phyloP scores from a whole-genome alignment of 2,113 vertebrate species.

The human region DNA sequence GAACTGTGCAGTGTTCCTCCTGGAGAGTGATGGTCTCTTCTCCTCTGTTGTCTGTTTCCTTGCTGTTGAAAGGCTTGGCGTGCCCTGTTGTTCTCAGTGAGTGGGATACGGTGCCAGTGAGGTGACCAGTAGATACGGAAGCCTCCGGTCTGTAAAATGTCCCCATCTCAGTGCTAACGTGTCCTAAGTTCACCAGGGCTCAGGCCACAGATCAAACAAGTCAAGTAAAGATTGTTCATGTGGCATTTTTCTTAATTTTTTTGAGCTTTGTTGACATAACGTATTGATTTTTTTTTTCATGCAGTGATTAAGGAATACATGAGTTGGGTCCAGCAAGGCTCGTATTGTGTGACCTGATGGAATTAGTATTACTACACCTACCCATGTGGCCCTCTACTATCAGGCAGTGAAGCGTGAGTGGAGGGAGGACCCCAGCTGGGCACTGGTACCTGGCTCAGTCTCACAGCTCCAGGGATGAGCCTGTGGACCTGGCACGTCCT shows the following conservation, averaged over 20 bases:
- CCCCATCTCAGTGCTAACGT: not conserved
- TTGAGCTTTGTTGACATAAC: not conserved
- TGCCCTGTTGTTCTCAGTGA: rapidly evolving
- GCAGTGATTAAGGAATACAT: not conserved
- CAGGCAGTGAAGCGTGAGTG: not conserved
- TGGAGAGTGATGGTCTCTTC: rapidly evolving
- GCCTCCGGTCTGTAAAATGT: not conserved
- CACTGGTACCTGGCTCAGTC: not conserved
- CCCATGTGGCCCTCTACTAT: not conserved
- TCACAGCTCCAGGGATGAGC: not conserved
- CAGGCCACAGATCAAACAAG: not conserved
- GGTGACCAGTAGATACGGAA: rapidly evolving
- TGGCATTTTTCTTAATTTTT: not conserved
- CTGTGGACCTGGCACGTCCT: not conserved
- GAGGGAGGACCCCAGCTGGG: not conserved
- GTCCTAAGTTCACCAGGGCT: not conserved
- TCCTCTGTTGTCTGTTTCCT: not conserved
- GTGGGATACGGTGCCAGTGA: not conserved
- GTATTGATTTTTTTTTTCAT: not conserved
- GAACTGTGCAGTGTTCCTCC: too few relatives aligned
- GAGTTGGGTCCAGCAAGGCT: not conserved
- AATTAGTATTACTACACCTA: rapidly evolving
- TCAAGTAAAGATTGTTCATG: not conserved
- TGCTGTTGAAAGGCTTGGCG: rapidly evolving
- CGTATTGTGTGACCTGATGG: rapidly evolving